These are phyloP conservation scores for Neosilurus hyrtlii DNA, from an alignment of 2,797 vertebrate species.

Conservation along the genomic window DNA sequence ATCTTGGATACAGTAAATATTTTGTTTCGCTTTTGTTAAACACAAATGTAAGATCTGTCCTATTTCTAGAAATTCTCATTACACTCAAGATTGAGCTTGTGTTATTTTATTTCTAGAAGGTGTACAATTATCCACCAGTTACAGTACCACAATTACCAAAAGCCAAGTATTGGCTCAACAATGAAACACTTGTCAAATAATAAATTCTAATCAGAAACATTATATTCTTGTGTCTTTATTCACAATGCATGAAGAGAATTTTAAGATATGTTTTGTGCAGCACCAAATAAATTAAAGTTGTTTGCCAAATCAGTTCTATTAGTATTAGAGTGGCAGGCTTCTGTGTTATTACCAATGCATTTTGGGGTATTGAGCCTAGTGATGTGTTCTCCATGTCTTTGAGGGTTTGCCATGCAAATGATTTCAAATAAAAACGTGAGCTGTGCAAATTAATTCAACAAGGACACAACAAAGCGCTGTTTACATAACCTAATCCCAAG, in stretches of 20 bases:
- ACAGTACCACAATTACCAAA: not conserved
- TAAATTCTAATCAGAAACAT: not conserved
- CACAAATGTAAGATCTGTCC: not conserved
- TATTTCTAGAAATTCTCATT: not conserved
- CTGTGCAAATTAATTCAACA: constrained; percentile 69
- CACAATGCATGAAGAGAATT: not conserved
- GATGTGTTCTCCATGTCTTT: constrained; percentile 57
- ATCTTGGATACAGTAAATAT: not conserved
- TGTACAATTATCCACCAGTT: no score
- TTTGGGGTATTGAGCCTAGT: constrained; percentile 53
- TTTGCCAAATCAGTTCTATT: not conserved
- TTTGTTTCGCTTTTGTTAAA: not conserved
- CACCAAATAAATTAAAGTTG: not conserved
- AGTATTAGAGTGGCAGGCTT: constrained; percentile 51
- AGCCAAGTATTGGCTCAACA: not conserved
- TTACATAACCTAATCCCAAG: constrained; percentile 69
- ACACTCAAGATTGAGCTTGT: no score
- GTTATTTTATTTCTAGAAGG: not conserved
- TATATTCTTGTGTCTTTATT: not conserved
- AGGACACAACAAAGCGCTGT: constrained; percentile 69
- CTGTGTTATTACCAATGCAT: constrained; percentile 61
- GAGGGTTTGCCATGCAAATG: constrained; percentile 51
- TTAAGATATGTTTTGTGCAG: not conserved
- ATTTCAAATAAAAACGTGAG: constrained; percentile 62
- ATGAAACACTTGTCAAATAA: not conserved